phyloP scores from a whole-genome alignment of 1,140 invertebrate genomes.

The Drusus annulatus region DNA sequence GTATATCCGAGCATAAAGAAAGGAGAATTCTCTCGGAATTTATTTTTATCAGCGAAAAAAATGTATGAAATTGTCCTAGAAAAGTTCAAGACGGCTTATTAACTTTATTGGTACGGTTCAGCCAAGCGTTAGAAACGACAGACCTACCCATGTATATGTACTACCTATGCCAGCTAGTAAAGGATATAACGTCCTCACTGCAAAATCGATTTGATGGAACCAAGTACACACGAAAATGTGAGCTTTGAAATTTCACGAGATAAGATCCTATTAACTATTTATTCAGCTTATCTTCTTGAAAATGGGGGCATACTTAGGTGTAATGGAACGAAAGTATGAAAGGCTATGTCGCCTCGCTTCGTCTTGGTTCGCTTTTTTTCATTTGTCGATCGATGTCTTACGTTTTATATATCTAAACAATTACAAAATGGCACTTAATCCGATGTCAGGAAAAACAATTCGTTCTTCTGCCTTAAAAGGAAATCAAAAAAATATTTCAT shows the following conservation, averaged over 20 bases:
- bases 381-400: conserved; percentile 12
- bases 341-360: background rate
- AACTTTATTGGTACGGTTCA: conserved; percentile 54
- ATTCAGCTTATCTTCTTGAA: conserved; percentile 13
- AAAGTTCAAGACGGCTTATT: conserved; percentile 45
- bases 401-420: background rate
- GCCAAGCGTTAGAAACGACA: conserved; percentile 21
- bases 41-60: conserved; percentile 11
- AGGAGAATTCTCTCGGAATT: background rate
- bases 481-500: conserved; percentile 9
- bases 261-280: conserved; percentile 23
- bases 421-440: conserved; percentile 19
- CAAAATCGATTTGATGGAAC: conserved; percentile 53
- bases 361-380: background rate
- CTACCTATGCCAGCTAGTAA: too few species aligned
- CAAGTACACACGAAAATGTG: too few species aligned
- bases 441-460: background rate
- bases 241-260: conserved; percentile 22
- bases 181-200: conserved; percentile 37
- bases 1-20: too few species aligned
- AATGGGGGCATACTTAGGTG: conserved; percentile 20
- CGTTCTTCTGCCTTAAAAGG: background rate
- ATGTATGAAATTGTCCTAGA: background rate
- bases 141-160: background rate
- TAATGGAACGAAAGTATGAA: conserved; percentile 27